A percentile compares a stretch with the other conserved stretches of the same genome.
phyloP scores from a whole-genome alignment of 2,113 vertebrate species.

The Scortum barcoo region DNA sequence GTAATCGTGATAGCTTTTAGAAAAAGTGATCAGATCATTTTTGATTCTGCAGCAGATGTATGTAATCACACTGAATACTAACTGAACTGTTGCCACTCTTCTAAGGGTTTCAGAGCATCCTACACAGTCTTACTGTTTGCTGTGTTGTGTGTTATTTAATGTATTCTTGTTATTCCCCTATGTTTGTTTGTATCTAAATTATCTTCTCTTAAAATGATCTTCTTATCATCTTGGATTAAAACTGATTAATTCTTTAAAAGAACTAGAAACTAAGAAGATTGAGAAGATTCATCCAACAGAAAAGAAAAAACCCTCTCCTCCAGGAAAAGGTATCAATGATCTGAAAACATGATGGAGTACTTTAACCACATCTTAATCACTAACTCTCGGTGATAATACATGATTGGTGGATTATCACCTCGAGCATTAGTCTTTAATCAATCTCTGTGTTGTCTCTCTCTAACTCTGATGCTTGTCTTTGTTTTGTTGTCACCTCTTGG shows the following conservation, averaged over 20 bases:
- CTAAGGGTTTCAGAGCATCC: neutral
- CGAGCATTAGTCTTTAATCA: slow-evolving; percentile 11
- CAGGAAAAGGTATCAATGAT: slow-evolving; percentile 72
- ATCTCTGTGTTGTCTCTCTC: slow-evolving; percentile 39
- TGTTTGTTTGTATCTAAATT: slow-evolving; percentile 34
- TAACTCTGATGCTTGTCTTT: slow-evolving; percentile 72
- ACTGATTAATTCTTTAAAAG: slow-evolving; percentile 50
- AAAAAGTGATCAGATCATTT: too few relatives aligned
- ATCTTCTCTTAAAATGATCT: slow-evolving; percentile 33
- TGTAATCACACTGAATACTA: neutral
- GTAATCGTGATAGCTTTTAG: neutral
- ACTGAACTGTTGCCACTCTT: slow-evolving; percentile 27
- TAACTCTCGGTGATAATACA: slow-evolving; percentile 38
- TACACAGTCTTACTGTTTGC: neutral
- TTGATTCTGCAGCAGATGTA: neutral
- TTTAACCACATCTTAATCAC: slow-evolving; percentile 27
- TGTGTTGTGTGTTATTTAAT: slow-evolving; percentile 7
- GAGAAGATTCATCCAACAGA: slow-evolving; percentile 47
- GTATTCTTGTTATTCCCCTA: neutral
- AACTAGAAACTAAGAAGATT: slow-evolving; percentile 56
- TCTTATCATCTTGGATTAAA: slow-evolving; percentile 50
- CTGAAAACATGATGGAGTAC: neutral
- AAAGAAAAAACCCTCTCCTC: slow-evolving; percentile 51
- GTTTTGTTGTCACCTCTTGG: slow-evolving; percentile 75
- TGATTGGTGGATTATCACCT: slow-evolving; percentile 44